A percentile compares a stretch with the other conserved stretches of the same genome.
phyloP scores from a whole-genome alignment of 2,888 invertebrate species.

The Athrips mouffetella region DNA sequence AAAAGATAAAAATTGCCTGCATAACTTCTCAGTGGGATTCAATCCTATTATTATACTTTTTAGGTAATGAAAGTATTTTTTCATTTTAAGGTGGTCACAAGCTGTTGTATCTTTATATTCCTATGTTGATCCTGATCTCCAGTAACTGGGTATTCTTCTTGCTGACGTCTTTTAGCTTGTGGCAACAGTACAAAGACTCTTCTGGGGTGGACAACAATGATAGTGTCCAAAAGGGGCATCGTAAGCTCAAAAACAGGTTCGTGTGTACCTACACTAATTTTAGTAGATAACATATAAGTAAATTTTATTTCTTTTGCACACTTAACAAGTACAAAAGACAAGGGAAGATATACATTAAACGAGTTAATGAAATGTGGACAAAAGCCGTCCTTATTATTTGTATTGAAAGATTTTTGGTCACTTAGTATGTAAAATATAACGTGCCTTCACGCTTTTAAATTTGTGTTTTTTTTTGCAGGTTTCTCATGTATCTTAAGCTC shows the following conservation, averaged over 20 bases:
- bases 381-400: no score
- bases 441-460: no score
- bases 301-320: no score
- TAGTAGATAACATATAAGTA: no score
- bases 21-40: no score
- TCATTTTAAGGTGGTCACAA: slow-evolving; percentile 46
- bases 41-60: background rate
- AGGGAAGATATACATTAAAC: no score
- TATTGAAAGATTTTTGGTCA: no score
- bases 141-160: slow-evolving; percentile 61
- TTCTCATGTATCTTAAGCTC: slow-evolving; percentile 58
- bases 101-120: slow-evolving; percentile 54
- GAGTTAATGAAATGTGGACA: no score
- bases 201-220: slow-evolving; percentile 48
- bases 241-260: slow-evolving; percentile 50
- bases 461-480: slow-evolving; percentile 34
- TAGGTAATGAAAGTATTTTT: background rate
- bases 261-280: background rate
- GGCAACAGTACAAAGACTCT: slow-evolving; percentile 53
- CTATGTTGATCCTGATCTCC: slow-evolving; percentile 57
- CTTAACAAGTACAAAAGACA: no score
- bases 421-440: no score
- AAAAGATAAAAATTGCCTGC: no score
- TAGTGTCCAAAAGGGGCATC: slow-evolving; percentile 53
- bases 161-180: slow-evolving; percentile 64